phyloP scores from a whole-genome alignment of 2,797 vertebrate genomes.

The Periparus ater region DNA sequence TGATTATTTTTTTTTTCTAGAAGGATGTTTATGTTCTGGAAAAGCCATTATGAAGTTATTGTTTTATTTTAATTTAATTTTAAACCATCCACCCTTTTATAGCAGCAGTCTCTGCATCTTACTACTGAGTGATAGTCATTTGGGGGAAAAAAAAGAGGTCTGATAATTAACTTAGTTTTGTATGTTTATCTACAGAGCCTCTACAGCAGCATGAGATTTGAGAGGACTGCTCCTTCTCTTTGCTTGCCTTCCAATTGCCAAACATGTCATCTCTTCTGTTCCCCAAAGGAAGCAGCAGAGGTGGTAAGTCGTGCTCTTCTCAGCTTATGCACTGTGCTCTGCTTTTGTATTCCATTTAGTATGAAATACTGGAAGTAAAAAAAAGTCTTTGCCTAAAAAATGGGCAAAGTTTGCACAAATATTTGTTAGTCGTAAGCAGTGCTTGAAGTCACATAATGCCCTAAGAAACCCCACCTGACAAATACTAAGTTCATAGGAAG shows the following conservation, averaged over 20 bases:
- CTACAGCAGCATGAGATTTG: not conserved
- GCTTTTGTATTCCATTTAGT: not conserved
- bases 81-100: not conserved
- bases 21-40: not conserved
- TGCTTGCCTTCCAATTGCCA: not conserved
- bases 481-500: not conserved
- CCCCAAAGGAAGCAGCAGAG: not conserved
- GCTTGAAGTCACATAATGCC: not conserved
- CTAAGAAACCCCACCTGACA: not conserved
- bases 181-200: not conserved
- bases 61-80: conserved; percentile 34
- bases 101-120: not conserved
- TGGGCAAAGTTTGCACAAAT: not conserved
- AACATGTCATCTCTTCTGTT: not conserved
- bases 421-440: not conserved
- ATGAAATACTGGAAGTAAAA: not conserved
- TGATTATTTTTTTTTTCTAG: not conserved
- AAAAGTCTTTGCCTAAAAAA: not conserved
- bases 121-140: not conserved
- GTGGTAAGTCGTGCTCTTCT: not conserved
- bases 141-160: not conserved
- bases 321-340: accelerated
- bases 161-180: not conserved
- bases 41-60: conserved; percentile 15
- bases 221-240: not conserved